Conservation (phyloP, 2,113 vertebrate genomes). For the Alligator mississippiensis region DNA sequence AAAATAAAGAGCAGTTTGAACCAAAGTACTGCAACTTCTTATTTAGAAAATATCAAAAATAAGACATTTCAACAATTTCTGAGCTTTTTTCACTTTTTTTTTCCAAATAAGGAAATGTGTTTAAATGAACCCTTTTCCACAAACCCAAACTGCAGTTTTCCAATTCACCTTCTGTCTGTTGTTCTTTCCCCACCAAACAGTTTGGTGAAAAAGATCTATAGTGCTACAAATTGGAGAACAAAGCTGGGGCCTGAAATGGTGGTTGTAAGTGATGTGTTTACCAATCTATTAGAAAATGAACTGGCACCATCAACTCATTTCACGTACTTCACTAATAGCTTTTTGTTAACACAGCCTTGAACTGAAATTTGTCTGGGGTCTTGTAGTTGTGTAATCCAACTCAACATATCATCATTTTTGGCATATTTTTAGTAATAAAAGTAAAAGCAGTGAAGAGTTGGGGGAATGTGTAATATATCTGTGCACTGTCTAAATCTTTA, state of each 20-base stretch:
- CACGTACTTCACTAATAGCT: not conserved
- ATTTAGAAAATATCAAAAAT: not conserved
- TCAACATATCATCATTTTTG: not conserved
- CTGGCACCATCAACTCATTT: not conserved
- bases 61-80: not conserved
- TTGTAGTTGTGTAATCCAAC: not conserved
- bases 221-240: not conserved
- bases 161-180: not conserved
- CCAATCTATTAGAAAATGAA: not conserved
- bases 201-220: not conserved
- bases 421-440: not conserved
- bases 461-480: not conserved
- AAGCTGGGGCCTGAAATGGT: not conserved
- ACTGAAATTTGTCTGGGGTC: not conserved
- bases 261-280: not conserved
- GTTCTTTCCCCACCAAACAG: not conserved
- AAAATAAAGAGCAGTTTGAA: not conserved
- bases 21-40: too few species aligned
- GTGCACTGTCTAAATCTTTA: not conserved
- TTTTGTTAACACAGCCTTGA: not conserved
- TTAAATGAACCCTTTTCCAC: not conserved
- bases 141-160: not conserved
- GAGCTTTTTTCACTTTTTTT: rapidly evolving
- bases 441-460: not conserved
- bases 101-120: not conserved